A percentile compares a stretch with the other conserved stretches of the same genome.
These are phyloP conservation scores for Lophotriccus pileatus DNA, from an alignment of 2,797 vertebrate genomes.

Conservation along the genomic window DNA sequence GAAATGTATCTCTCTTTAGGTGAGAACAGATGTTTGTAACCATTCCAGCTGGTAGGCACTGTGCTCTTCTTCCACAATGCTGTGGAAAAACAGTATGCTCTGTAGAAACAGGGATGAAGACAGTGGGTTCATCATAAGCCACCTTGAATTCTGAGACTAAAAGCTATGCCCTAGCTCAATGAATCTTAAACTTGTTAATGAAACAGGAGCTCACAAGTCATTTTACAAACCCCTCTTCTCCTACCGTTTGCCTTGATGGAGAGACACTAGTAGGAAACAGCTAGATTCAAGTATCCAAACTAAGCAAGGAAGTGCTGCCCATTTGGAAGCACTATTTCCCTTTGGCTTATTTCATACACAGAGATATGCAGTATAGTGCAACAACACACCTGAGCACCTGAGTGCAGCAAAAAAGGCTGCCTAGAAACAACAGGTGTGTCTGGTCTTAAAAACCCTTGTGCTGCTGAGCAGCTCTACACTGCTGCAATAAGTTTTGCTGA, in stretches of 20 bases:
- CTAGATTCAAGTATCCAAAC: not conserved
- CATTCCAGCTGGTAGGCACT: not conserved
- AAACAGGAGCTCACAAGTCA: not conserved
- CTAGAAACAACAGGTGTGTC: not conserved
- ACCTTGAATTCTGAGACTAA: not conserved
- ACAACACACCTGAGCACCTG: fast-evolving
- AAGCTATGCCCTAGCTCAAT: not conserved
- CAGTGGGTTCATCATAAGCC: not conserved
- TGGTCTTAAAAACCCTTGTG: not conserved
- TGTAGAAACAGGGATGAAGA: not conserved
- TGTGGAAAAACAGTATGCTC: not conserved
- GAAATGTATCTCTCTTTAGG: not conserved
- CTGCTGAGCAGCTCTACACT: not conserved
- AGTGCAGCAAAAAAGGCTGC: not conserved
- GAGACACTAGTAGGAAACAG: not conserved
- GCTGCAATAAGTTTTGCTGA: not conserved
- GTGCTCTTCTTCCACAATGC: not conserved
- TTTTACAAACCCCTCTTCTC: not conserved
- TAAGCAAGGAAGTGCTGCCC: not conserved
- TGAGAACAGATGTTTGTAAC: not conserved
- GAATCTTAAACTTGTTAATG: not conserved
- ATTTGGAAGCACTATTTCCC: not conserved
- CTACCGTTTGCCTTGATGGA: not conserved
- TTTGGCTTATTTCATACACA: not conserved
- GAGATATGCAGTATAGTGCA: not conserved